Evolutionary conservation across 2,888 invertebrate genomes (phyloP), one percentile per base, ranked within the genome.

Genomic region (Phyllotreta cruciferae): DNA sequence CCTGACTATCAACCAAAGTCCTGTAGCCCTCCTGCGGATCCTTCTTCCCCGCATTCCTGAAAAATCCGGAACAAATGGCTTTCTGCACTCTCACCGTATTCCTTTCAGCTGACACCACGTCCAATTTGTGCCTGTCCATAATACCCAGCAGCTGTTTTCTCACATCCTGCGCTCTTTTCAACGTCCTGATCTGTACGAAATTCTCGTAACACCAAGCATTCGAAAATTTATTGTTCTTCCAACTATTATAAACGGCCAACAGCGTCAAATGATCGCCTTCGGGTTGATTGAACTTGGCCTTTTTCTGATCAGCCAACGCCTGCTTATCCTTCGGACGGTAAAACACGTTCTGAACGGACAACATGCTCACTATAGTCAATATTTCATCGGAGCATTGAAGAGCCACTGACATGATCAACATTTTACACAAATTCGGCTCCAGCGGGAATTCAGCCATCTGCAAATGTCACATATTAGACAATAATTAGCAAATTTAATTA

Each of bases 131-230:
- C 90, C 92, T 88, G 81, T 98, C 98, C 98, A 98, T 98, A 66
- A 98, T 98, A 0, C 97, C 97, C 34, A 99, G 83, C 76, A 99
- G 83, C 79, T 99, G 99, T 81, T 99, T 99, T 44, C 99, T 86
- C 0, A 99, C 97, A 82, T 99, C 98, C 82, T 98, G 97, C 0
- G 98, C 96, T 13, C 98, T 86, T 80, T 99, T 99, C 64, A 99
- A 82, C 0, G 98, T 98, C 14, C 98, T 83, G 37, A 97, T 95
- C 83, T 99, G 98, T 3, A 99, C 96, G 79, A 99, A 99, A 84
- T 99, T 99, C 79, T 99, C 98, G 77, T 97, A 98, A 80, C 99
- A 99, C 99, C 99, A 99, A 0, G 97, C 96, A 80, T 96, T 96
- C 0, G 96, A 96, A 81, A 98, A 98, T 82, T 98, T 98, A 79